Evolutionary conservation across 2,797 vertebrate genomes (phyloP).

Genomic region (Coccyzus lansbergi): DNA sequence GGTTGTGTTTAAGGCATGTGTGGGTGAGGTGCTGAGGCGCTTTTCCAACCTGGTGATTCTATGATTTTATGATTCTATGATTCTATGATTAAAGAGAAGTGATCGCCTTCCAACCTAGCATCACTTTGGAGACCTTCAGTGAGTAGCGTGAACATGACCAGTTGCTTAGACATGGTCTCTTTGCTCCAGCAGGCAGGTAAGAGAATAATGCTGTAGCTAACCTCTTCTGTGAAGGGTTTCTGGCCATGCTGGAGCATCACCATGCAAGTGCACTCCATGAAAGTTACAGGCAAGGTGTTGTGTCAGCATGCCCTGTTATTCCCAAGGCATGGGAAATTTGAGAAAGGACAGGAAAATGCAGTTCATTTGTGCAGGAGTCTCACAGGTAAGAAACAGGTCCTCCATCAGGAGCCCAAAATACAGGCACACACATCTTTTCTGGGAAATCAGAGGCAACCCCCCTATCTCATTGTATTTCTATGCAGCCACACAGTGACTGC

Average conservation of each 20-base stretch:
- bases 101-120: not conserved
- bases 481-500: rapidly evolving
- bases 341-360: not conserved
- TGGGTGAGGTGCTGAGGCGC: no score
- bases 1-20: no score
- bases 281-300: not conserved
- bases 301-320: rapidly evolving
- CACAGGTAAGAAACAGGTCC: not conserved
- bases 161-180: not conserved
- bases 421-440: not conserved
- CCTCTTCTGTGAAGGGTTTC: rapidly evolving
- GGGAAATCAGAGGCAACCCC: not conserved
- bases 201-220: rapidly evolving
- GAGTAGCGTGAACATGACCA: rapidly evolving
- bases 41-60: no score
- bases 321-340: rapidly evolving
- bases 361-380: not conserved
- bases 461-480: rapidly evolving
- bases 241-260: not conserved
- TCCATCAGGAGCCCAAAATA: rapidly evolving
- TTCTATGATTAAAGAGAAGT: rapidly evolving
- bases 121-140: rapidly evolving
- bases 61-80: no score
- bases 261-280: rapidly evolving
- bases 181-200: not conserved